These are phyloP conservation scores for Neopelma chrysocephalum DNA, from an alignment of 2,797 vertebrate genomes.

Conservation along the genomic window DNA sequence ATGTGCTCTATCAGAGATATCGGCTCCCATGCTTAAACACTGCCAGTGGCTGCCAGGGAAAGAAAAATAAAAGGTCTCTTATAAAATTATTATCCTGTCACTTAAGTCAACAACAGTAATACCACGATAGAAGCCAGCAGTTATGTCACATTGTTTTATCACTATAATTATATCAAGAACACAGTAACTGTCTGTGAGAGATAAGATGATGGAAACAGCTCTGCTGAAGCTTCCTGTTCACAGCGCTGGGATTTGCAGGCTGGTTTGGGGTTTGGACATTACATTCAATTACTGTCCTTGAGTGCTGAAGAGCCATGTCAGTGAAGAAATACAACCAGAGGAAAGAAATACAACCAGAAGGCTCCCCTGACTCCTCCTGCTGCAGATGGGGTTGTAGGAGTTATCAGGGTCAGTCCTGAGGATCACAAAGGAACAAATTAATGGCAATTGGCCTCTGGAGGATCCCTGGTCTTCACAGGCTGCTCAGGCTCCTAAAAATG, in stretches of 20 bases:
- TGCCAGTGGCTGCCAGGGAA: slow-evolving; percentile 30
- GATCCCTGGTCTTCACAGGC: not conserved
- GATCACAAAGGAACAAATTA: not conserved
- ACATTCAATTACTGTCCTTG: slow-evolving; percentile 69
- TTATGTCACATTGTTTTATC: slow-evolving; percentile 80
- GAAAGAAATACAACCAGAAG: slow-evolving; percentile 11
- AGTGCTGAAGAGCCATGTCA: slow-evolving; percentile 52
- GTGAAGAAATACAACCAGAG: slow-evolving; percentile 20
- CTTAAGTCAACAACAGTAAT: slow-evolving; percentile 76
- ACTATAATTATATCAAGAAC: slow-evolving; percentile 80
- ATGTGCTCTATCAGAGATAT: slow-evolving; percentile 51
- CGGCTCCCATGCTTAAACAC: slow-evolving; percentile 40
- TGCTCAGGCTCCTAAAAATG: not conserved
- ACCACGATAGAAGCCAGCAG: slow-evolving; percentile 74
- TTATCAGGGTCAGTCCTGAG: not conserved
- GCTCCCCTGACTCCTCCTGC: not conserved
- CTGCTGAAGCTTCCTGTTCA: slow-evolving; percentile 69
- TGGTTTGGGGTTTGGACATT: slow-evolving; percentile 70
- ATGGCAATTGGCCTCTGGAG: not conserved
- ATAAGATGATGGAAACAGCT: slow-evolving; percentile 75
- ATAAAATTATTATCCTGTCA: slow-evolving; percentile 79
- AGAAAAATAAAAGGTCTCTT: slow-evolving; percentile 73
- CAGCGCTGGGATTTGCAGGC: slow-evolving; percentile 71
- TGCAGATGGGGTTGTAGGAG: not conserved
- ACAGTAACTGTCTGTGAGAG: slow-evolving; percentile 76